Percentiles rank a stretch among this genome's conserved stretches.
phyloP scores from a whole-genome alignment of 2,888 invertebrate genomes.

The Epiblema foenella region DNA sequence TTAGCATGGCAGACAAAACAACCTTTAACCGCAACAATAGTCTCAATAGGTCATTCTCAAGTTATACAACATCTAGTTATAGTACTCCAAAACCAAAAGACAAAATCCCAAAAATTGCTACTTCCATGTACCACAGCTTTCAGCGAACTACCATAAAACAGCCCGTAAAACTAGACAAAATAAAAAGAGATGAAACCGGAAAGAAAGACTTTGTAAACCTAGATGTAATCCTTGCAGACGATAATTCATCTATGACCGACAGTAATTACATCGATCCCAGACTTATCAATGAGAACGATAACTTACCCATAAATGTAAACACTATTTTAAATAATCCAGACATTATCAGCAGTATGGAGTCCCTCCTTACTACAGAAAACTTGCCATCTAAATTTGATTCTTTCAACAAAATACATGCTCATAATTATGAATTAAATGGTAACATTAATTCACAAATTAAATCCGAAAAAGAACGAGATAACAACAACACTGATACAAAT shows the following conservation, averaged over 20 bases:
- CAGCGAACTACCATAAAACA: constrained; percentile 76
- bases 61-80: constrained; percentile 74
- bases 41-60: constrained; percentile 77
- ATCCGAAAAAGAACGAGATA: constrained; percentile 52
- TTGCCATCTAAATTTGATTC: constrained; percentile 80
- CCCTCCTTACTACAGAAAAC: constrained; percentile 79
- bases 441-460: constrained; percentile 57
- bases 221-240: constrained; percentile 71
- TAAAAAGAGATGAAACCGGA: constrained; percentile 70
- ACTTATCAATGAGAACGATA: constrained; percentile 89
- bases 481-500: constrained; percentile 55
- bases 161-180: constrained; percentile 78
- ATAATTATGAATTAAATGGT: constrained; percentile 61
- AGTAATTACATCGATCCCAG: constrained; percentile 85
- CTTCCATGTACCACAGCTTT: constrained; percentile 80
- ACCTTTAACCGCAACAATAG: constrained; percentile 73
- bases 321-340: constrained; percentile 81
- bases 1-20: constrained; percentile 69
- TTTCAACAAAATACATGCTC: constrained; percentile 69
- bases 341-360: constrained; percentile 82
- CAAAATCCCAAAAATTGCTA: constrained; percentile 79
- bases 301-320: constrained; percentile 86
- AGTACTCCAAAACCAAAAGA: constrained; percentile 79
- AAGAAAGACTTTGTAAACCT: constrained; percentile 80
- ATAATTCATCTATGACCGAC: constrained; percentile 79